Evolutionary conservation across 2,888 invertebrate species (phyloP).

Genomic region (Torymus texanus): DNA sequence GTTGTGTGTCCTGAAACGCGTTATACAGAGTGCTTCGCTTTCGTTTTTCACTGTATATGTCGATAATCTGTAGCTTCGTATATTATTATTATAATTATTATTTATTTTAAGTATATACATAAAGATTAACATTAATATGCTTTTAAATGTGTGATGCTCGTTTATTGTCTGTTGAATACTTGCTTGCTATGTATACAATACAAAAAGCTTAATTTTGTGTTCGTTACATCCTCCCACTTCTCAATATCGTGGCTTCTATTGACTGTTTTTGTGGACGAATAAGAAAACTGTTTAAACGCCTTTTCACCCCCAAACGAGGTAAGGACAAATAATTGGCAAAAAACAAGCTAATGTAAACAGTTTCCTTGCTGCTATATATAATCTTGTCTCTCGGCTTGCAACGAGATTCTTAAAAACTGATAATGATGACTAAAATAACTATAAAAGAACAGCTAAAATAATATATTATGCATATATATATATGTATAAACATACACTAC

Average conservation of each 20-base stretch:
- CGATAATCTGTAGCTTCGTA: too few species aligned
- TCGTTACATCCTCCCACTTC: neutral
- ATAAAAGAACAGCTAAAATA: too few species aligned
- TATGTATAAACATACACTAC: too few species aligned
- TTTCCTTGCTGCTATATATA: too few species aligned
- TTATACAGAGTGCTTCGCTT: slow-evolving; percentile 58
- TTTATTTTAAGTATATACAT: too few species aligned
- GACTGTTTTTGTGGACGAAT: neutral
- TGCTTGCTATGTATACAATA: neutral
- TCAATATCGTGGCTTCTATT: neutral
- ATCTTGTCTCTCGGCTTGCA: too few species aligned
- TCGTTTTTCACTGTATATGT: slow-evolving; percentile 27
- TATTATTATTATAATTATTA: too few species aligned
- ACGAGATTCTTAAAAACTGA: too few species aligned
- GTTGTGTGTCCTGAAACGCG: neutral
- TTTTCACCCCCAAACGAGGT: slow-evolving; percentile 43
- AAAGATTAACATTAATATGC: neutral
- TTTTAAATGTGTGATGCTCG: slow-evolving; percentile 30
- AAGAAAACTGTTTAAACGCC: slow-evolving; percentile 8
- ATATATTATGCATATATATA: too few species aligned
- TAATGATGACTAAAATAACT: too few species aligned
- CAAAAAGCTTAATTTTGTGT: neutral
- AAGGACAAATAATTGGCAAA: slow-evolving; percentile 40
- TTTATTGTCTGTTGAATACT: slow-evolving; percentile 4
- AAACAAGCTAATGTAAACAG: too few species aligned